A percentile compares a stretch with the other conserved stretches of the same genome.
phyloP scores from a whole-genome alignment of 2,113 vertebrate genomes.

The Hemicordylus capensis region DNA sequence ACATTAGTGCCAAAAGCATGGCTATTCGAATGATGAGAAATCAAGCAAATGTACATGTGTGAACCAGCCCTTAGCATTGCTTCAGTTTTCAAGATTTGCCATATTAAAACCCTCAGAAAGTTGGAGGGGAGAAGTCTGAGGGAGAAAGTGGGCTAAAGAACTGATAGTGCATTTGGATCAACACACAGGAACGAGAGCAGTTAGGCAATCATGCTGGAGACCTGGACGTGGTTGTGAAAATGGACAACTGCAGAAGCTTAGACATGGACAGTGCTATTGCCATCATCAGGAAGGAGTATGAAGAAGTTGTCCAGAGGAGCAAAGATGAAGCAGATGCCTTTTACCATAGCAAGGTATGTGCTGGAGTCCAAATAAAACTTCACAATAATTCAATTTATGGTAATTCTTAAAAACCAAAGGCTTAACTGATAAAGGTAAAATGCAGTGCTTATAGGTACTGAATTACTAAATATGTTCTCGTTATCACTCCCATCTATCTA shows the following conservation, averaged over 20 bases:
- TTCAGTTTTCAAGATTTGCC: too few species aligned
- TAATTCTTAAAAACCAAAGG: neutral
- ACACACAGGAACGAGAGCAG: constrained; percentile 79
- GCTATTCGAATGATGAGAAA: too few species aligned
- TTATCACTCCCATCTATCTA: too few species aligned
- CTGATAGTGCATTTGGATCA: neutral
- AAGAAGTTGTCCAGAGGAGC: constrained; percentile 81
- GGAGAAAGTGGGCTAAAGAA: neutral
- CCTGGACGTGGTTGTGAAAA: constrained; percentile 83
- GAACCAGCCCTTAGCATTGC: too few species aligned
- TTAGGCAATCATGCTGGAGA: constrained; percentile 82
- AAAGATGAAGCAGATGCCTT: constrained; percentile 82
- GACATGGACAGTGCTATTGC: constrained; percentile 66
- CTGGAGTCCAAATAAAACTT: neutral
- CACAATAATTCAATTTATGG: neutral
- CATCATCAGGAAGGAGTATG: constrained; percentile 82
- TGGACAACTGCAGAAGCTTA: constrained; percentile 85
- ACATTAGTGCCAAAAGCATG: too few species aligned
- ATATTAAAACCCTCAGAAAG: too few species aligned
- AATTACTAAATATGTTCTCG: neutral
- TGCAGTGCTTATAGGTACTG: neutral
- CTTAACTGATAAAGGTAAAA: neutral
- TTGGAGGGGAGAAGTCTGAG: neutral
- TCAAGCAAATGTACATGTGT: too few species aligned
- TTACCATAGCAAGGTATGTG: constrained; percentile 82